These are phyloP conservation scores for Lasaia peninsularis DNA, from an alignment of 1,140 invertebrate species.

Conservation along the genomic window DNA sequence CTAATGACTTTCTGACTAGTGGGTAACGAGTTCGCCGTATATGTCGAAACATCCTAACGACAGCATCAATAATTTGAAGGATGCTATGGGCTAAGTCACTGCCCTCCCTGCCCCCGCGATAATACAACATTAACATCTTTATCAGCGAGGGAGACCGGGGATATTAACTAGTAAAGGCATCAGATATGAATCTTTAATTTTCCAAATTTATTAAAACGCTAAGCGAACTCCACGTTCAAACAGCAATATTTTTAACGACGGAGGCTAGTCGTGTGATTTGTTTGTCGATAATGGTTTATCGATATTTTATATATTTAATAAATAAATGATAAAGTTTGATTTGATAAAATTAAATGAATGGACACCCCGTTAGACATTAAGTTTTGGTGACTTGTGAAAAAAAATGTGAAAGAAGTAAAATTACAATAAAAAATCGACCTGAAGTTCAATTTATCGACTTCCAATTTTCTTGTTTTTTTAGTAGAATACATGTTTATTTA, in stretches of 20 bases:
- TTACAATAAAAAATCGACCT: too few relatives aligned
- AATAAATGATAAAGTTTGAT: not conserved
- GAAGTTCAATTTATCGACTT: too few relatives aligned
- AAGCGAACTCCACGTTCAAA: constrained; percentile 74
- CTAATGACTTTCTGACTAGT: too few relatives aligned
- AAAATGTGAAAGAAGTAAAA: too few relatives aligned
- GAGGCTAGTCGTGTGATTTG: constrained; percentile 53
- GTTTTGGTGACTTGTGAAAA: too few relatives aligned
- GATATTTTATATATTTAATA: constrained; percentile 25
- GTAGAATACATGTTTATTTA: too few relatives aligned
- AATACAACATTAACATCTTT: constrained; percentile 37
- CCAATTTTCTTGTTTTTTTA: too few relatives aligned
- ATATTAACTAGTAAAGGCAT: constrained; percentile 65
- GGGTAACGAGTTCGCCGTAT: too few relatives aligned
- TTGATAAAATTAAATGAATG: too few relatives aligned
- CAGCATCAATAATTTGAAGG: not conserved
- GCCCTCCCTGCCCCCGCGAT: not conserved
- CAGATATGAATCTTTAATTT: constrained; percentile 77
- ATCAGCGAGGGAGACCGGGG: constrained; percentile 36
- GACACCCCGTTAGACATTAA: too few relatives aligned
- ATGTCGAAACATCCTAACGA: too few relatives aligned
- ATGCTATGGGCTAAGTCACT: not conserved
- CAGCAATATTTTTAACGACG: constrained; percentile 76
- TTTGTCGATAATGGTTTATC: constrained; percentile 28
- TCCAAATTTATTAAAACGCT: constrained; percentile 77